Conservation (phyloP, 2,113 vertebrate genomes). For the Stictonetta naevosa region DNA sequence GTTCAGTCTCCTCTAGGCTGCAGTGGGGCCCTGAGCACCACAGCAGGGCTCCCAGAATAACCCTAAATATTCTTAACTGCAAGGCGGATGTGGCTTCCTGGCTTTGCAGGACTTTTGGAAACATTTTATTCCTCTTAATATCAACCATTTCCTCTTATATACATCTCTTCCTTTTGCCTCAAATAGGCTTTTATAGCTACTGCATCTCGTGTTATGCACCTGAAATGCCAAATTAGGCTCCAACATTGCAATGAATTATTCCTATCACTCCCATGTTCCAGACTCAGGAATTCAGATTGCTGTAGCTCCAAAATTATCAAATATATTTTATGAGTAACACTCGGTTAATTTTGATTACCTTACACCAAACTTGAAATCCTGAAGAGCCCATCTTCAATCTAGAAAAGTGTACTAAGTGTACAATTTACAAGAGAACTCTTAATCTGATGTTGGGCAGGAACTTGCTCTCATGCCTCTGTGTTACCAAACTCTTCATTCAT, state of each 20-base stretch:
- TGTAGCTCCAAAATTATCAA: not conserved
- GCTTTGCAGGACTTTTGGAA: not conserved
- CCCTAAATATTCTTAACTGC: not conserved
- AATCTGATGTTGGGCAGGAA: not conserved
- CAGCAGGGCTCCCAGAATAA: not conserved
- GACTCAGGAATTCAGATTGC: not conserved
- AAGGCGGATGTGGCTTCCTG: not conserved
- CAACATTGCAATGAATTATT: not conserved
- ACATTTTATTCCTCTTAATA: not conserved
- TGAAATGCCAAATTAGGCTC: not conserved
- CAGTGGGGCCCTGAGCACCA: not conserved
- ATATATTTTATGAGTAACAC: not conserved
- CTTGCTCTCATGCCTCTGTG: not conserved
- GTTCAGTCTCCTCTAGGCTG: not conserved
- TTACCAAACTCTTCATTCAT: not conserved
- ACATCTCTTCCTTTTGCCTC: not conserved
- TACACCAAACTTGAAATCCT: not conserved
- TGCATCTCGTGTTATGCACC: accelerated
- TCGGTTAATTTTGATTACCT: not conserved
- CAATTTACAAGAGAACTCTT: not conserved
- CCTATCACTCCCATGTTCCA: not conserved
- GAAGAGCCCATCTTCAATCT: not conserved
- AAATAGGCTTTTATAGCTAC: not conserved
- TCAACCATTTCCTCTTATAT: not conserved
- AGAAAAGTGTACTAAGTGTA: not conserved